These are phyloP conservation scores for Phylloscopus trochiloides DNA, from an alignment of 2,113 vertebrate species.

Conservation along the genomic window DNA sequence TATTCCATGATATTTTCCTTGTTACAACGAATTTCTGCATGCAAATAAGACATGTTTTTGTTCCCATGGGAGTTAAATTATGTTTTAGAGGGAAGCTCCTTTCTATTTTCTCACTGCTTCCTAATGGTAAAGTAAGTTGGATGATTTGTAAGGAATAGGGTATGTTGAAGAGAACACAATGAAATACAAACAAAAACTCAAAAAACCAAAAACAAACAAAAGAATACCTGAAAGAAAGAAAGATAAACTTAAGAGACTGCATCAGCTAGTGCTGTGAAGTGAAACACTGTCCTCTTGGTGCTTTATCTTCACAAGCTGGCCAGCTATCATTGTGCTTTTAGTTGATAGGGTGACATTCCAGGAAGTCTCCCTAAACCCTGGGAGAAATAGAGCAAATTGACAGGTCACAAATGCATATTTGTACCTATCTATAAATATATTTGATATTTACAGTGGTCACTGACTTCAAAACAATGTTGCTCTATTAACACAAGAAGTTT, in stretches of 20 bases:
- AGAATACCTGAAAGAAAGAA: not conserved
- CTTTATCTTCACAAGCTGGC: not conserved
- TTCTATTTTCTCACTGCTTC: not conserved
- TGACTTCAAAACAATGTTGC: not conserved
- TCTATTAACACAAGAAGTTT: not conserved
- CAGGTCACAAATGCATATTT: not conserved
- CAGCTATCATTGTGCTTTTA: not conserved
- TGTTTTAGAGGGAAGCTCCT: not conserved
- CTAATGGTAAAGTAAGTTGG: not conserved
- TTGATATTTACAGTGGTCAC: constrained; percentile 2
- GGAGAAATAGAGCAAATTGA: not conserved
- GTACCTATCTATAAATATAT: not conserved
- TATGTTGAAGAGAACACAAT: not conserved
- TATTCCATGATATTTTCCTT: not conserved
- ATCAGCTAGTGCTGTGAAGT: not conserved
- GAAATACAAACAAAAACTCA: not conserved
- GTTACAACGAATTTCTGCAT: not conserved
- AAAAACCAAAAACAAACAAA: not conserved
- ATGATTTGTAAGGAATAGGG: not conserved
- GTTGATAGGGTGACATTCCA: not conserved
- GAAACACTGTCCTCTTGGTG: not conserved
- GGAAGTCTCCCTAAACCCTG: not conserved
- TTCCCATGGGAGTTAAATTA: not conserved
- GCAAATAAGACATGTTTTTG: not conserved
- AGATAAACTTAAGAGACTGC: not conserved